phyloP scores from a whole-genome alignment of 2,113 vertebrate genomes.

The Oriolus oriolus region DNA sequence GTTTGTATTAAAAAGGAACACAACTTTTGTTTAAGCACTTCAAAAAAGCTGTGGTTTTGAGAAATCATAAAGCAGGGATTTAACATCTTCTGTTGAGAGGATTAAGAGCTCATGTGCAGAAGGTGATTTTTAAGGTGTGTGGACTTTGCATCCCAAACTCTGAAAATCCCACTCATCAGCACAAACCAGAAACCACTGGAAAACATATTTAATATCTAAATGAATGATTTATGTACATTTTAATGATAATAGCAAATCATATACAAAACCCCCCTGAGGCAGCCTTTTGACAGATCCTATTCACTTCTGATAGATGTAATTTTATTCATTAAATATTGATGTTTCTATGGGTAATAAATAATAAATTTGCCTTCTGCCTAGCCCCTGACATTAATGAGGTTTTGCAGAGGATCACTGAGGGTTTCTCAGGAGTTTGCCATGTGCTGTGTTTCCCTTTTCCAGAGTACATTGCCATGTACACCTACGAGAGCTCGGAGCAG shows the following conservation, averaged over 20 bases:
- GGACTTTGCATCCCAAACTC: neutral
- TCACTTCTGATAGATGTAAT: rapidly evolving
- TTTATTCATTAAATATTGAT: neutral
- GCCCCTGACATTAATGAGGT: neutral
- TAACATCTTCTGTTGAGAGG: neutral
- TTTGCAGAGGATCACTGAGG: neutral
- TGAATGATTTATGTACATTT: neutral
- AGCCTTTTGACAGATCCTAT: neutral
- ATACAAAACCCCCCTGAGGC: neutral
- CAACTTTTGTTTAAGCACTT: neutral
- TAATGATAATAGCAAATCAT: neutral
- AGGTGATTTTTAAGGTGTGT: neutral
- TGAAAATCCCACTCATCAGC: neutral
- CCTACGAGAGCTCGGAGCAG: conserved; percentile 97
- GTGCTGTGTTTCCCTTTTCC: conserved; percentile 48
- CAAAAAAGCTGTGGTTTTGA: neutral
- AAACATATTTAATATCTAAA: neutral
- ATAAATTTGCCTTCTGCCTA: neutral
- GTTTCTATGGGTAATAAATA: neutral
- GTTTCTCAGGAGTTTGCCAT: neutral
- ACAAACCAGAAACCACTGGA: neutral
- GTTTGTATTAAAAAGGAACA: neutral
- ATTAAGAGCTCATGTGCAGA: neutral
- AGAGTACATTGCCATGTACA: conserved; percentile 99
- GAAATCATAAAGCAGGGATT: neutral